phyloP scores from a whole-genome alignment of 2,888 invertebrate genomes.

The Heteromyza rotundicornis region DNA sequence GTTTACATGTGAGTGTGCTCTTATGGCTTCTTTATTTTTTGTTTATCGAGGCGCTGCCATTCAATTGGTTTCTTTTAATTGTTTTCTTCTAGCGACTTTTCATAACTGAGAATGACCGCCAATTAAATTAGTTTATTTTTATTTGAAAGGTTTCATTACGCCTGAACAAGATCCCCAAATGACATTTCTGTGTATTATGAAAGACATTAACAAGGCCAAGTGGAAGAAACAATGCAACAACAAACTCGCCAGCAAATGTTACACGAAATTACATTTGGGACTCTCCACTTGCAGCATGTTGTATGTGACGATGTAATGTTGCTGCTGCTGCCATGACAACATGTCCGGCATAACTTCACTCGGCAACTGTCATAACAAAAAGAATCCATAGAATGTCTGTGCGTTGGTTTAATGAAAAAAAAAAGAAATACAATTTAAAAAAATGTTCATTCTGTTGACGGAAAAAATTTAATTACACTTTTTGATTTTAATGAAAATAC shows the following conservation, averaged over 20 bases:
- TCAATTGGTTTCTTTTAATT: too few relatives aligned
- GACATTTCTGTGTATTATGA: neutral
- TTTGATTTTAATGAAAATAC: conserved; percentile 46
- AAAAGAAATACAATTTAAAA: conserved; percentile 12
- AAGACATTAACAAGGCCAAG: neutral
- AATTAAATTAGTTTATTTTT: too few relatives aligned
- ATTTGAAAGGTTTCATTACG: neutral
- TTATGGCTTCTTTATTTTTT: too few relatives aligned
- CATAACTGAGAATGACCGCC: too few relatives aligned
- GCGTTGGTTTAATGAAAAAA: neutral
- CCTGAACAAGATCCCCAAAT: neutral
- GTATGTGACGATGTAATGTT: neutral
- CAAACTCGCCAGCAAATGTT: neutral
- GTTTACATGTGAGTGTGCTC: too few relatives aligned
- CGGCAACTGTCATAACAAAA: too few relatives aligned
- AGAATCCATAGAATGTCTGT: too few relatives aligned
- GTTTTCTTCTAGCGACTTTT: too few relatives aligned
- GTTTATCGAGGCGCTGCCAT: too few relatives aligned
- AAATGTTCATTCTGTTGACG: conserved; percentile 8
- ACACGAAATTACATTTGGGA: neutral
- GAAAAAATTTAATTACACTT: conserved; percentile 45
- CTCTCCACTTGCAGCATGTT: neutral
- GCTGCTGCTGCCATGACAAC: neutral
- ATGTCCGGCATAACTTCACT: neutral
- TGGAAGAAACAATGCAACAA: neutral